These are phyloP conservation scores for Mesochorus sp. DNA, from an alignment of 2,888 invertebrate species.

Conservation along the genomic window DNA sequence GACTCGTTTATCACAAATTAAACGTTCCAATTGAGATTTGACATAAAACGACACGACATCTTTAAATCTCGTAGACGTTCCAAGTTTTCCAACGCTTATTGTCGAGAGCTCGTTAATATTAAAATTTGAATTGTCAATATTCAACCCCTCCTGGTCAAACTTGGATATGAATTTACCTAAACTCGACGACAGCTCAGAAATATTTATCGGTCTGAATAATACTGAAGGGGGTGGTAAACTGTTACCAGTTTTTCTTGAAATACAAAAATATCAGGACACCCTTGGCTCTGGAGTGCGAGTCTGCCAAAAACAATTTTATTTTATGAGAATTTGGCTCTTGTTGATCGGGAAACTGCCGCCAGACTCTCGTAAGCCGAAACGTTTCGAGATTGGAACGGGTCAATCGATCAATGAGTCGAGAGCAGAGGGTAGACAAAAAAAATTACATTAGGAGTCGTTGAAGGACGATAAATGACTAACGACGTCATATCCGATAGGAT, in stretches of 20 bases:
- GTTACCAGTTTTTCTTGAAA: too few species aligned
- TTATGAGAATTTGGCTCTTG: neutral
- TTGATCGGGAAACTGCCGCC: neutral
- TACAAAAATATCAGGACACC: too few species aligned
- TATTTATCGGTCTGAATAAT: too few species aligned
- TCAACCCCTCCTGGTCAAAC: too few species aligned
- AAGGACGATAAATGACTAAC: constrained; percentile 31
- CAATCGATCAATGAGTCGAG: constrained; percentile 10
- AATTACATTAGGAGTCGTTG: constrained; percentile 26
- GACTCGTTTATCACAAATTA: too few species aligned
- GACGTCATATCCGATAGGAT: constrained; percentile 26
- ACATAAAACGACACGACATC: neutral
- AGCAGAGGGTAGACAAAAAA: neutral
- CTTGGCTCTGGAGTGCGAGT: too few species aligned
- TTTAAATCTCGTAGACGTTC: neutral
- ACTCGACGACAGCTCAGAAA: too few species aligned
- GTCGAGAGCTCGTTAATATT: neutral
- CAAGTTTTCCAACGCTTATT: neutral
- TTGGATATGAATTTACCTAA: too few species aligned
- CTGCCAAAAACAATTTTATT: neutral
- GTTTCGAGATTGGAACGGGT: constrained; percentile 5
- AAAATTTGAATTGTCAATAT: too few species aligned
- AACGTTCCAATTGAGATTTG: neutral
- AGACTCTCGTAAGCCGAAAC: neutral
- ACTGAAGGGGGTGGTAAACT: too few species aligned